phyloP scores from a whole-genome alignment of 2,888 invertebrate species.

The Oscheius myriophilus region DNA sequence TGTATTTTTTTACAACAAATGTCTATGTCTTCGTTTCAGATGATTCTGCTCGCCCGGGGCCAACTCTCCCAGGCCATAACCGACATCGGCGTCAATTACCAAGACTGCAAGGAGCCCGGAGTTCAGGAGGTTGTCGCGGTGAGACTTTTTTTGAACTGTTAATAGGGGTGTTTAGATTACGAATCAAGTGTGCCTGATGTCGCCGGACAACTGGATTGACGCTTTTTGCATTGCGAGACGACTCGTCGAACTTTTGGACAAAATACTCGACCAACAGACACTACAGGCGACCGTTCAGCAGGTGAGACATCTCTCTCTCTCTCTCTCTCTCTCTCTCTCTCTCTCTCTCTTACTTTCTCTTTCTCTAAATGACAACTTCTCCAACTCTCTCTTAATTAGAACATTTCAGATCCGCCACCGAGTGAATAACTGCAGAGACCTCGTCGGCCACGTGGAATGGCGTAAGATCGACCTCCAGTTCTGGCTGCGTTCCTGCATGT shows the following conservation, averaged over 20 bases:
- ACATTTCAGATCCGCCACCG: too few species aligned
- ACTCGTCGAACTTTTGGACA: slow-evolving; percentile 13
- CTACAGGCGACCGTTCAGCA: neutral
- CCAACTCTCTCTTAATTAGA: too few species aligned
- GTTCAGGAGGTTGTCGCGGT: slow-evolving; percentile 9
- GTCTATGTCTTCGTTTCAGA: slow-evolving; percentile 2
- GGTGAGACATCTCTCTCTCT: neutral
- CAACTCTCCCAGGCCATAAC: neutral
- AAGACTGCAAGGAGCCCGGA: neutral
- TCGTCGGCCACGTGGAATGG: neutral
- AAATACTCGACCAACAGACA: neutral
- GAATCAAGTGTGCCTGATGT: slow-evolving; percentile 6
- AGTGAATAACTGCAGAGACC: too few species aligned
- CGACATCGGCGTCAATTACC: neutral
- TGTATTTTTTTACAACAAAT: slow-evolving; percentile 1
- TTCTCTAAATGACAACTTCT: neutral
- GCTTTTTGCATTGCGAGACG: slow-evolving; percentile 23
- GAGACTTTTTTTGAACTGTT: too few species aligned
- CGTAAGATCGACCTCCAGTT: neutral
- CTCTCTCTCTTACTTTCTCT: neutral
- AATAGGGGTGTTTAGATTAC: slow-evolving; percentile 29
- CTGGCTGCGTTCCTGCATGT: slow-evolving; percentile 7
- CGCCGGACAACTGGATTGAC: slow-evolving; percentile 16
- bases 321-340: slow-evolving; percentile 1
- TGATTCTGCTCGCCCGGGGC: slow-evolving; percentile 6